Evolutionary conservation across 1,140 invertebrate genomes (phyloP), one percentile per base, ranked within the genome.

Genomic region (Cyphomyrmex costatus): DNA sequence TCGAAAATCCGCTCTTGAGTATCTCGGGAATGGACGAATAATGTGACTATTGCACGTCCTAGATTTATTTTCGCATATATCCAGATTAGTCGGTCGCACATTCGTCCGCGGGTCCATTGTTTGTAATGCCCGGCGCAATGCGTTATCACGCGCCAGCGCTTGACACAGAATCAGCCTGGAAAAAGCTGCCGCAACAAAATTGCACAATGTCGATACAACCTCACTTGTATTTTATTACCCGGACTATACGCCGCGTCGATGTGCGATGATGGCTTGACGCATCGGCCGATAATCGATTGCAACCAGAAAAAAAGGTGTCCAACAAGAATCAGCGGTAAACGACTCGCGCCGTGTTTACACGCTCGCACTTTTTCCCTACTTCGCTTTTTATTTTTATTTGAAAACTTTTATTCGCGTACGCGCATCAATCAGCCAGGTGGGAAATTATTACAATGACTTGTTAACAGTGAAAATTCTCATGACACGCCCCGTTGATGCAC

Each of bases 201-300:
- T 89, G 87, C 87, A 85, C 85, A 89, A 89, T 71, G 87, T 71
- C 84, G 53, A 51, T 80, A n/a, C 65, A 68, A 49, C 12, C 46
- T 70, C 88, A 73, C 63, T 74, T 60, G 87, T 83, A 88, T 89
- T 89, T 89, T 89, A 89, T 89, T 83, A 89, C 77, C 84, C 88
- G 77, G 88, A 73, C 68, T 83, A 78, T 74, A 78, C 46, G 86
- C 84, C 84, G 87, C 87, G 80, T 83, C 88, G 88, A 89, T 88
- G 78, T 89, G 68, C 46, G 77, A 73, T 83, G 79, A 83, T 83
- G 79, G 79, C 79, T 83, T 83, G 79, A 83, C 79, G 79, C 79
- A 83, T 83, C 79, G 68, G 68, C 79, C 85, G 88, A 89, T 89
- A 88, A 89, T 85, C 88, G 84, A 89, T 89, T 68, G 68, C 53